phyloP scores from a whole-genome alignment of 2,797 vertebrate species.

The Scyliorhinus canicula region DNA sequence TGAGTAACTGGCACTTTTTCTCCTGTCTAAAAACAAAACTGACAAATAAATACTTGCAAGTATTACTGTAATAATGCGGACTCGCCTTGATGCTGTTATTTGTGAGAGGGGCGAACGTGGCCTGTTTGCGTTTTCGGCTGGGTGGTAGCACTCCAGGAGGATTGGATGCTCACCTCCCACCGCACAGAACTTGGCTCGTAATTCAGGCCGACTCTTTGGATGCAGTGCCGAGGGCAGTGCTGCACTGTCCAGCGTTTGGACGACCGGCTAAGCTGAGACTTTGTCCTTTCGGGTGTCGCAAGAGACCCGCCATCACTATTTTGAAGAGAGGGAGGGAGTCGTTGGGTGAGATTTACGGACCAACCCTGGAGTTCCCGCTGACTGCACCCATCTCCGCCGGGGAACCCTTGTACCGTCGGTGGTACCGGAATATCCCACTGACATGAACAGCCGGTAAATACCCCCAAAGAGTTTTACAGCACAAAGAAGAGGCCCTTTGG shows the following conservation, averaged over 20 bases:
- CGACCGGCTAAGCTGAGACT: not conserved
- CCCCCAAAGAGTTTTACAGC: too few relatives aligned
- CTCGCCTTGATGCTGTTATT: not conserved
- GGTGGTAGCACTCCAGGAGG: not conserved
- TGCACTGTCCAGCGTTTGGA: not conserved
- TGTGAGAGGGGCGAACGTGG: not conserved
- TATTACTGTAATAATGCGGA: not conserved
- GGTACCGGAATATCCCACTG: too few relatives aligned
- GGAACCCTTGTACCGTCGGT: too few relatives aligned
- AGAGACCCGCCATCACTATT: not conserved
- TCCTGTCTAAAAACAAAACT: not conserved
- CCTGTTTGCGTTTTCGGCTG: not conserved
- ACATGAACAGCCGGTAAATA: too few relatives aligned
- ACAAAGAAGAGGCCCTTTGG: too few relatives aligned
- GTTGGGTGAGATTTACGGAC: too few relatives aligned
- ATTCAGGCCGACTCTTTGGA: not conserved
- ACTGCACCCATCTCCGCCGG: too few relatives aligned
- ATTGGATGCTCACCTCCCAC: not conserved
- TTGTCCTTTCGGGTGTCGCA: not conserved
- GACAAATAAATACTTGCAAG: slow-evolving; percentile 32
- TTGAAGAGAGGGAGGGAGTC: not conserved
- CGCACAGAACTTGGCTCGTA: not conserved
- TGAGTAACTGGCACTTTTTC: not conserved
- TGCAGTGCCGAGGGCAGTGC: not conserved
- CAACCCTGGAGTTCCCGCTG: too few relatives aligned